Conservation (phyloP, 2,888 invertebrate genomes). For the Acrobeloides nanus region DNA sequence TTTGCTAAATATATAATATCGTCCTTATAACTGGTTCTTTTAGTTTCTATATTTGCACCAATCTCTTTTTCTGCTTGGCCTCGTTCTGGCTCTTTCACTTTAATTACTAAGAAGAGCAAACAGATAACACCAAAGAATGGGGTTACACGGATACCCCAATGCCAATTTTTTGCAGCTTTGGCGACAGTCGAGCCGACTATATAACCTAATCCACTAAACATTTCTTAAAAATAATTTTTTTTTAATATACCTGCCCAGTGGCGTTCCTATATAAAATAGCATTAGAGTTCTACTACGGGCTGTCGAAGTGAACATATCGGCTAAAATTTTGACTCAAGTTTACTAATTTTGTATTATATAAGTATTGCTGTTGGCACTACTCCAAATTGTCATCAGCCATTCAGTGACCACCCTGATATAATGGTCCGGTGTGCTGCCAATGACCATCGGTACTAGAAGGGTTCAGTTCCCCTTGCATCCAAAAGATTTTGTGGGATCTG, state of each 20-base stretch:
- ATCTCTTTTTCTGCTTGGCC: constrained; percentile 38
- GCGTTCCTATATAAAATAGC: constrained; percentile 96
- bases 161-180: constrained; percentile 68
- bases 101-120: constrained; percentile 35
- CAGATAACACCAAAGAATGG: constrained; percentile 65
- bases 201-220: constrained; percentile 80
- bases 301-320: constrained; percentile 82
- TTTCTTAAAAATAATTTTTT: no score
- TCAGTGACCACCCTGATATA: no score
- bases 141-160: constrained; percentile 82
- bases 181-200: constrained; percentile 84
- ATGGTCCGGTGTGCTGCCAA: no score
- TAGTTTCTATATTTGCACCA: constrained; percentile 6
- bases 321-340: no score
- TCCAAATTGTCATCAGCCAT: no score
- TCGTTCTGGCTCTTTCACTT: constrained; percentile 43
- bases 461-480: no score
- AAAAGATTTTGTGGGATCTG: no score
- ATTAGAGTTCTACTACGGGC: constrained; percentile 86
- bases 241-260: constrained; percentile 72
- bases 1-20: constrained; percentile 32
- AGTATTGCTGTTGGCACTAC: no score
- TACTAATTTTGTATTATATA: no score
- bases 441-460: no score
- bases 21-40: constrained; percentile 27